A percentile compares a stretch with the other conserved stretches of the same genome.
Evolutionary conservation across 2,888 invertebrate species (phyloP).

Genomic region (Calliphora vomitoria): DNA sequence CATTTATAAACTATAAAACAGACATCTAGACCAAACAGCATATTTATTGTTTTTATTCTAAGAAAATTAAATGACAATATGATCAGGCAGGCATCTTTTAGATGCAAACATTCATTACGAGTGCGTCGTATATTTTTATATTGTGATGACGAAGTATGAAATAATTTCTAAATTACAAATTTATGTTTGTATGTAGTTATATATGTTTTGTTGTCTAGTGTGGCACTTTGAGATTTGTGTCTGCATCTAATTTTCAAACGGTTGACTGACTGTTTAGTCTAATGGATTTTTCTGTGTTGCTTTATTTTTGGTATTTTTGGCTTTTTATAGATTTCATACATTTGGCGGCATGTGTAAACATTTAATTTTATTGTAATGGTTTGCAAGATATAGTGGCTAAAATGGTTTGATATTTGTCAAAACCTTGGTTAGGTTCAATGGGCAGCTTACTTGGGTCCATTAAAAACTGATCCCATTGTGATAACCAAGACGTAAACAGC

Average conservation of each 20-base stretch:
- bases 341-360: constrained; percentile 11
- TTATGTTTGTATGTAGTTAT: constrained; percentile 16
- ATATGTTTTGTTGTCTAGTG: constrained; percentile 44
- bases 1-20: constrained; percentile 65
- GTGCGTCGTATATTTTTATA: constrained; percentile 36
- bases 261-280: constrained; percentile 64
- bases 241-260: constrained; percentile 60
- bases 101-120: constrained; percentile 3
- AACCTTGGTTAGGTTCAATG: too few species aligned
- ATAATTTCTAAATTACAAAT: constrained; percentile 64
- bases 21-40: constrained; percentile 60
- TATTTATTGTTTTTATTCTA: constrained; percentile 56
- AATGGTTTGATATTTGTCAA: too few species aligned
- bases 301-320: not conserved
- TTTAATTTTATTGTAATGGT: not conserved
- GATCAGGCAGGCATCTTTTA: constrained; percentile 20
- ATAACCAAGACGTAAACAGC: too few species aligned
- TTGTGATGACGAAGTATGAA: constrained; percentile 65
- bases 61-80: constrained; percentile 55
- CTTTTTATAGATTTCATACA: constrained; percentile 20
- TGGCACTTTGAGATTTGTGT: constrained; percentile 43
- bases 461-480: too few species aligned
- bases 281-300: constrained; percentile 31
- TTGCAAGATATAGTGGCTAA: not conserved
- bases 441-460: too few species aligned